phyloP scores from a whole-genome alignment of 2,888 invertebrate genomes.

The Agrochola lota region DNA sequence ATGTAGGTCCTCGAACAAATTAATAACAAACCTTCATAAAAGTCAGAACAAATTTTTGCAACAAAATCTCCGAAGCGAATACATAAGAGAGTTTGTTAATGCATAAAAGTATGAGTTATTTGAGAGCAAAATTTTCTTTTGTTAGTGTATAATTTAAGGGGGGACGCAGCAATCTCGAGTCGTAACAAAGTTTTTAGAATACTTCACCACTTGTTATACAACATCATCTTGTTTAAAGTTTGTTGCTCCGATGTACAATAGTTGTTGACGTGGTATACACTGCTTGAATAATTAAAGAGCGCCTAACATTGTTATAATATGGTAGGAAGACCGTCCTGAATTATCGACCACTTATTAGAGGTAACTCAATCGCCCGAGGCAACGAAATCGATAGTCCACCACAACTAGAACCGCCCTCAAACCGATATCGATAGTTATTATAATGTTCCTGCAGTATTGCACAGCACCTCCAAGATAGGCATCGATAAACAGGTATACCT shows the following conservation, averaged over 20 bases:
- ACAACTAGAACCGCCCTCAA: conserved; percentile 57
- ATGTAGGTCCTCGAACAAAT: conserved; percentile 52
- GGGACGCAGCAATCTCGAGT: conserved; percentile 62
- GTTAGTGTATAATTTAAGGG: conserved; percentile 58
- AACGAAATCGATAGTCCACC: conserved; percentile 72
- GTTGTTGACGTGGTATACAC: conserved; percentile 32
- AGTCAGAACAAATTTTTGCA: conserved; percentile 61
- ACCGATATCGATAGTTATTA: conserved; percentile 63
- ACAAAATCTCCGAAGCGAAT: conserved; percentile 65
- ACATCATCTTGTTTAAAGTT: conserved; percentile 76
- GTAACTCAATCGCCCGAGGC: conserved; percentile 81
- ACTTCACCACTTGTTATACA: conserved; percentile 68
- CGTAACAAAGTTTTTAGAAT: conserved; percentile 64
- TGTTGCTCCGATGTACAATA: conserved; percentile 58
- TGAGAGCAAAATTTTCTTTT: conserved; percentile 56
- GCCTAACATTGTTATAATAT: conserved; percentile 55
- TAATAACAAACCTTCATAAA: conserved; percentile 55
- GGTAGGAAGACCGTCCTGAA: conserved; percentile 77
- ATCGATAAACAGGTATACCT: conserved; percentile 72
- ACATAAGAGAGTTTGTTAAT: conserved; percentile 65
- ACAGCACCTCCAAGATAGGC: conserved; percentile 68
- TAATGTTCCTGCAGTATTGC: conserved; percentile 67
- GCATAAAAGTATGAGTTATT: conserved; percentile 64
- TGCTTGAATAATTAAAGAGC: conserved; percentile 42
- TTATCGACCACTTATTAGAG: conserved; percentile 80